A percentile compares a stretch with the other conserved stretches of the same genome.
These are phyloP conservation scores for Ramphastos sulfuratus DNA, from an alignment of 2,113 vertebrate genomes.

Conservation along the genomic window DNA sequence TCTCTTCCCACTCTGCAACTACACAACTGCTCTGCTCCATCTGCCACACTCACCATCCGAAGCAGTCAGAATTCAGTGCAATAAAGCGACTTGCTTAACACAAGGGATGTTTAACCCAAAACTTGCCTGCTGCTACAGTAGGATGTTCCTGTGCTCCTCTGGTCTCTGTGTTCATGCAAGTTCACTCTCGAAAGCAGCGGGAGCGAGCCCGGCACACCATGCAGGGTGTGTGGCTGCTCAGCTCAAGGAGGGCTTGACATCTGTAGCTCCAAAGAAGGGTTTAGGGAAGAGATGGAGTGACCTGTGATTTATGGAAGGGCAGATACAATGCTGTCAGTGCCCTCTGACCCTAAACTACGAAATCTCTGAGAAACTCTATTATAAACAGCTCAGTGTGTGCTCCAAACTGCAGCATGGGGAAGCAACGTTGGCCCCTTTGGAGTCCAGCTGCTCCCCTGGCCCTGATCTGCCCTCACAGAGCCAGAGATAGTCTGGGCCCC, in stretches of 20 bases:
- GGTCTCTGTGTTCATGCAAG: rapidly evolving
- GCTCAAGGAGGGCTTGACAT: rapidly evolving
- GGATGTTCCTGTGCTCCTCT: not conserved
- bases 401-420: not conserved
- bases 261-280: not conserved
- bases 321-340: not conserved
- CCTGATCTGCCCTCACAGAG: not conserved
- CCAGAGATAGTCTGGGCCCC: not conserved
- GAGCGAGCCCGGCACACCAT: rapidly evolving
- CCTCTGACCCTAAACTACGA: not conserved
- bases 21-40: not conserved
- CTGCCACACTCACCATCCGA: rapidly evolving
- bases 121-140: not conserved
- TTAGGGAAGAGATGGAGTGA: not conserved
- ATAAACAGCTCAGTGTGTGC: not conserved
- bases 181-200: not conserved
- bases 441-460: not conserved
- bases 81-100: not conserved
- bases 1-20: not conserved
- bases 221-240: not conserved
- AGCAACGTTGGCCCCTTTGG: not conserved
- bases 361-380: not conserved
- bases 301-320: not conserved
- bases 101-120: not conserved
- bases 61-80: not conserved